Evolutionary conservation across 2,113 vertebrate genomes (phyloP).

Genomic region (Hippoglossus stenolepis): DNA sequence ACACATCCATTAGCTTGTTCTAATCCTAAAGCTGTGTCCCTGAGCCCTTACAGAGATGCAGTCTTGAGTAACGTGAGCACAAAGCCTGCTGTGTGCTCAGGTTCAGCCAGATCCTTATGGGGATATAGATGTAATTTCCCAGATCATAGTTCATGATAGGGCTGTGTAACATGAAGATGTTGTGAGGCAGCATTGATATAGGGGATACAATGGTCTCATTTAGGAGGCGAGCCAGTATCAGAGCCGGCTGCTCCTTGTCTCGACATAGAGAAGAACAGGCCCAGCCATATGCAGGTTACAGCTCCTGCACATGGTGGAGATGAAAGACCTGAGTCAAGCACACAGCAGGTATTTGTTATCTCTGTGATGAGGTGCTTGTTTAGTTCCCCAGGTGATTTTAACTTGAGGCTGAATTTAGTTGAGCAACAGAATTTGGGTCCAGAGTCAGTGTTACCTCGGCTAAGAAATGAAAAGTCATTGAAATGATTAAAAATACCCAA

Average conservation of each 20-base stretch:
- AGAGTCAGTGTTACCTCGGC: background rate
- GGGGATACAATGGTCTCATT: constrained; percentile 69
- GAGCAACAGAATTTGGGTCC: background rate
- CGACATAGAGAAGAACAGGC: constrained; percentile 8
- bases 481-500: background rate
- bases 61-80: constrained; percentile 58
- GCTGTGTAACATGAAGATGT: constrained; percentile 71
- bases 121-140: constrained; percentile 68
- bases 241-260: constrained; percentile 38
- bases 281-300: constrained; percentile 3
- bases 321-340: constrained; percentile 1
- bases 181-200: constrained; percentile 54
- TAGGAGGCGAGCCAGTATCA: constrained; percentile 27
- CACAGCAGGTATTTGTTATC: background rate
- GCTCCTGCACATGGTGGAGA: constrained; percentile 23
- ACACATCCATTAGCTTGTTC: constrained; percentile 37
- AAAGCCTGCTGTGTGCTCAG: constrained; percentile 63
- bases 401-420: background rate
- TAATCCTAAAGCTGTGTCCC: constrained; percentile 36
- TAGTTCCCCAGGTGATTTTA: constrained; percentile 2
- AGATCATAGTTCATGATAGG: constrained; percentile 66
- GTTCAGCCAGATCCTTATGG: constrained; percentile 46
- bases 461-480: background rate
- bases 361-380: background rate
- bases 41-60: constrained; percentile 39